These are phyloP conservation scores for Camponotus floridanus DNA, from an alignment of 1,140 invertebrate genomes.

Conservation along the genomic window DNA sequence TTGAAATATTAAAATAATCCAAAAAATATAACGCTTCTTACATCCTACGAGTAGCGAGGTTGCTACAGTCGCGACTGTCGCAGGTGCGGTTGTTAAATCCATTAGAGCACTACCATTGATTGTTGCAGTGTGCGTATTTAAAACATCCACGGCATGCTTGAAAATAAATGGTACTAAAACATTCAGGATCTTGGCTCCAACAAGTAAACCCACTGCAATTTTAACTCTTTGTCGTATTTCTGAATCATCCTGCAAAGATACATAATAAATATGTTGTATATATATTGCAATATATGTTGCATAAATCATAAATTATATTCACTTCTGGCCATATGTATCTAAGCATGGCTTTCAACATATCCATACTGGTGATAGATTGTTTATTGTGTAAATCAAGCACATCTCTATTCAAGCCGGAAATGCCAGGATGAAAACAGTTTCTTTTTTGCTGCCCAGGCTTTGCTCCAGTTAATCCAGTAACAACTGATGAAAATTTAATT, in stretches of 20 bases:
- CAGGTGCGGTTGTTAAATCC: conserved; percentile 90
- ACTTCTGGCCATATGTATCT: conserved; percentile 98
- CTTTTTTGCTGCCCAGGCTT: conserved; percentile 89
- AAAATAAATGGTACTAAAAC: conserved; percentile 99
- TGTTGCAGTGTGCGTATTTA: conserved; percentile 89
- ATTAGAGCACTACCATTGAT: conserved; percentile 86
- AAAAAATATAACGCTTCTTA: conserved; percentile 86
- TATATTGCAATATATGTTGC: not conserved
- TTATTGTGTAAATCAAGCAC: conserved; percentile 87
- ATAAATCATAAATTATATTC: conserved; percentile 69
- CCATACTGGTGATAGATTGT: conserved; percentile 88
- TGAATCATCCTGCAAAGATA: conserved; percentile 89
- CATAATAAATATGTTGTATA: conserved; percentile 50
- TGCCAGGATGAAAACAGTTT: conserved; percentile 96
- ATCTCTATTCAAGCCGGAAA: conserved; percentile 90
- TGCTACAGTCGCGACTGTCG: conserved; percentile 91
- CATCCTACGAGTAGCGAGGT: conserved; percentile 96
- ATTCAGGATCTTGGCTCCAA: conserved; percentile 95
- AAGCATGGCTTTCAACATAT: conserved; percentile 96
- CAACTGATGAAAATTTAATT: conserved; percentile 77
- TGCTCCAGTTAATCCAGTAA: conserved; percentile 81
- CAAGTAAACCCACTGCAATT: conserved; percentile 92
- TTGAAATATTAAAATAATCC: not conserved
- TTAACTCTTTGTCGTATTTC: conserved; percentile 94
- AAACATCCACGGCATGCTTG: conserved; percentile 96